Percentiles rank a stretch among this genome's conserved stretches.
Evolutionary conservation across 2,113 vertebrate species (phyloP).

Genomic region (Neolamprologus kungweensis): DNA sequence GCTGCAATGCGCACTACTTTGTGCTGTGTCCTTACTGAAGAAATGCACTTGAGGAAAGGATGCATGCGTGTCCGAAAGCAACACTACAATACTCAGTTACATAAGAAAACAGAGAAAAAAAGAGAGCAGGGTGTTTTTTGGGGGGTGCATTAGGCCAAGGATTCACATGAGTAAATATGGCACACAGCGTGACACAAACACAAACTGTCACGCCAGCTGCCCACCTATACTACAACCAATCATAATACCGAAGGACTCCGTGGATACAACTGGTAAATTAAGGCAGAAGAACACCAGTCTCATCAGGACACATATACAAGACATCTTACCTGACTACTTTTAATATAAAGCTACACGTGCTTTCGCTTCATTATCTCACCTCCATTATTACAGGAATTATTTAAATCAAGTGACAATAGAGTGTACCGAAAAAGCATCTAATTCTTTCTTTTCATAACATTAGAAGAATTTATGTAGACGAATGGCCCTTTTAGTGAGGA

Average conservation of each 20-base stretch:
- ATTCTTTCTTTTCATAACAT: background rate
- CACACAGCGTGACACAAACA: conserved; percentile 36
- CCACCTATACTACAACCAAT: background rate
- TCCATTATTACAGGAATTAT: background rate
- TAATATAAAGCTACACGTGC: fast-evolving
- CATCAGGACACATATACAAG: background rate
- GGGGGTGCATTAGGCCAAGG: background rate
- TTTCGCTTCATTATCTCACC: background rate
- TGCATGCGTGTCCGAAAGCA: background rate
- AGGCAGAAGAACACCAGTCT: background rate
- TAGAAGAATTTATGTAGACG: background rate
- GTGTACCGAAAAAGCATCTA: fast-evolving
- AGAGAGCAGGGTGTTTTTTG: background rate
- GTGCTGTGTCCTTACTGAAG: background rate
- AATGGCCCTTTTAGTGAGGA: background rate
- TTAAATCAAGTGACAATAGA: background rate
- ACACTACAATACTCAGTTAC: background rate
- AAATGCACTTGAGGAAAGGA: background rate
- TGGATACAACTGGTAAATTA: background rate
- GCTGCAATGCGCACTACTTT: background rate
- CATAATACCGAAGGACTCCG: background rate
- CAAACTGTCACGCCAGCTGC: conserved; percentile 54
- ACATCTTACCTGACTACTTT: background rate
- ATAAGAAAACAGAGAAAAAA: background rate
- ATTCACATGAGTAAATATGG: conserved; percentile 36